phyloP scores from a whole-genome alignment of 2,113 vertebrate species.

The Thunnus thynnus region DNA sequence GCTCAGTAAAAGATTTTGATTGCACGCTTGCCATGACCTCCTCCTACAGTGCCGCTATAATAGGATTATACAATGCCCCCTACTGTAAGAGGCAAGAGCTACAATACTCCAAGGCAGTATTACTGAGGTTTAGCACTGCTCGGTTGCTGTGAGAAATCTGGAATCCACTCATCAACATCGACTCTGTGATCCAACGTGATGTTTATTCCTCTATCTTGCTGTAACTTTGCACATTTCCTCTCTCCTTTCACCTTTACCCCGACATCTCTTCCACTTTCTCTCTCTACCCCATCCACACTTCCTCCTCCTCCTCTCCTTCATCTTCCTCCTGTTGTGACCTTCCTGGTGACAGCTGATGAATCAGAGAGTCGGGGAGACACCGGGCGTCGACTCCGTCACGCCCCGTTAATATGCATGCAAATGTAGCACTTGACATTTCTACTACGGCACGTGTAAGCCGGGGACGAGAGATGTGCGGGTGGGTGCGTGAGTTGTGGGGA shows the following conservation, averaged over 20 bases:
- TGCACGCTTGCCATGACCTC: constrained; percentile 36
- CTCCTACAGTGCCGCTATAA: constrained; percentile 12
- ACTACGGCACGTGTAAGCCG: constrained; percentile 59
- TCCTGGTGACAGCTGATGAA: constrained; percentile 85
- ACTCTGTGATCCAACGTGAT: constrained; percentile 20
- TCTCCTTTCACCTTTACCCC: constrained; percentile 26
- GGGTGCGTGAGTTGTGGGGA: constrained; percentile 25
- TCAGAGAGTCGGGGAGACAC: constrained; percentile 81
- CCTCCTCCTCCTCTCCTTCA: constrained; percentile 11
- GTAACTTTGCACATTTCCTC: constrained; percentile 6
- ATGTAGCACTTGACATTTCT: constrained; percentile 88
- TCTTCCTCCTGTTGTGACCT: constrained; percentile 77
- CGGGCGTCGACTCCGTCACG: constrained; percentile 75
- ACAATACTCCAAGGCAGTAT: constrained; percentile 26
- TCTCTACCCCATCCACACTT: constrained; percentile 4
- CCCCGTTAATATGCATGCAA: constrained; percentile 87
- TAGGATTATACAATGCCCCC: constrained; percentile 62
- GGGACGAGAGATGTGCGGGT: constrained; percentile 43
- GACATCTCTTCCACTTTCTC: neutral
- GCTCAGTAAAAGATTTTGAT: constrained; percentile 33
- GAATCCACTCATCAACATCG: constrained; percentile 46
- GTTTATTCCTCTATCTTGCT: constrained; percentile 7
- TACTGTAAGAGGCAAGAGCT: constrained; percentile 50
- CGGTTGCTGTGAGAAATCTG: constrained; percentile 34
- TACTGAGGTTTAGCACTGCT: constrained; percentile 32